Evolutionary conservation across 2,113 vertebrate genomes (phyloP).

Genomic region (Clarias batrachus): DNA sequence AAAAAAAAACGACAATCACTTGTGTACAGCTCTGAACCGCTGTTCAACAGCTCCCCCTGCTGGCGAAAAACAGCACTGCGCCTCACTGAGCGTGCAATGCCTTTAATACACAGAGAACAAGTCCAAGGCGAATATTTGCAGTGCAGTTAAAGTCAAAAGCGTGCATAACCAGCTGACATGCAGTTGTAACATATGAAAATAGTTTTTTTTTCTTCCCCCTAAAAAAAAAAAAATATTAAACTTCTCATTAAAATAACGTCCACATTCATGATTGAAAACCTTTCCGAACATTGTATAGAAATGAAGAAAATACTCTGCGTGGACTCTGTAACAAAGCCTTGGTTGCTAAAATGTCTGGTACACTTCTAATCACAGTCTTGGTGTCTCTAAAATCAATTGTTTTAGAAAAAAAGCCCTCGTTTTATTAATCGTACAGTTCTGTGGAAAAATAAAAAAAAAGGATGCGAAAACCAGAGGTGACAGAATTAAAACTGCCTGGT

Average conservation of each 20-base stretch:
- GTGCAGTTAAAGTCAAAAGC: conserved; percentile 42
- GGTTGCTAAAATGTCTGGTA: not conserved
- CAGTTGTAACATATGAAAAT: conserved; percentile 44
- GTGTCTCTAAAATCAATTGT: conserved; percentile 22
- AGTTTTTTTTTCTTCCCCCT: not conserved
- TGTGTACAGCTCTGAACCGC: conserved; percentile 38
- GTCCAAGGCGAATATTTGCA: conserved; percentile 34
- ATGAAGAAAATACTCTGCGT: conserved; percentile 33
- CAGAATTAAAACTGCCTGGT: not conserved
- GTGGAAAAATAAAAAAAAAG: no score
- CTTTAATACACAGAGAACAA: conserved; percentile 23
- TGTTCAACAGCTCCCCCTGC: conserved; percentile 66
- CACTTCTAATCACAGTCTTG: conserved; percentile 25
- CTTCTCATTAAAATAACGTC: conserved; percentile 25
- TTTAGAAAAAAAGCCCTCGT: conserved; percentile 3
- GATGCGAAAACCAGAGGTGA: not conserved
- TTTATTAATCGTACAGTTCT: not conserved
- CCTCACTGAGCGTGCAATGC: conserved; percentile 8
- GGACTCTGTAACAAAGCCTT: conserved; percentile 28
- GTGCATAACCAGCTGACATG: conserved; percentile 32
- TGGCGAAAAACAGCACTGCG: conserved; percentile 63
- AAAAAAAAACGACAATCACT: conserved; percentile 63
- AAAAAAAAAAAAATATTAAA: not conserved
- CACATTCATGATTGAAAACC: conserved; percentile 20
- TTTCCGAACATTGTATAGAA: conserved; percentile 30